Evolutionary conservation across 2,113 vertebrate genomes (phyloP).

Genomic region (Myiozetetes cayanensis): DNA sequence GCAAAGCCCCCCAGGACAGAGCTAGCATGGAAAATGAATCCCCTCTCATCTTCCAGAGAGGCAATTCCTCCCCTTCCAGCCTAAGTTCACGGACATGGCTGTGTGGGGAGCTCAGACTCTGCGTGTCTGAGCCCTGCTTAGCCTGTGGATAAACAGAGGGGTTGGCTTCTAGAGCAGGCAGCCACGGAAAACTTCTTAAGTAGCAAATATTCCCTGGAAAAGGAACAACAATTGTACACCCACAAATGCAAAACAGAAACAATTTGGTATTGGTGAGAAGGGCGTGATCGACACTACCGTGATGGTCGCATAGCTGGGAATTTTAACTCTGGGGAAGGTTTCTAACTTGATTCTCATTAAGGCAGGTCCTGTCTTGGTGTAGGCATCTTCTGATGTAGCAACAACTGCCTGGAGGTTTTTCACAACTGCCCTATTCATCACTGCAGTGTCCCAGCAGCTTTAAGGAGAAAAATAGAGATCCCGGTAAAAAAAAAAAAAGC

Average conservation of each 20-base stretch:
- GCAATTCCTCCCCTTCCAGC: constrained; percentile 17
- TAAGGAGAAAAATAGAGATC: background rate
- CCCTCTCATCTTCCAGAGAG: background rate
- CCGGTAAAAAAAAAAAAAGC: background rate
- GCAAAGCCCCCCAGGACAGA: constrained; percentile 23
- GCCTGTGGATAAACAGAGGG: constrained; percentile 11
- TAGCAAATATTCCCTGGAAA: background rate
- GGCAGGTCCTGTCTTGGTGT: background rate
- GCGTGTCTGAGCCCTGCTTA: constrained; percentile 10
- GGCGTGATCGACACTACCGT: rapidly evolving
- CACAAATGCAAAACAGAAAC: background rate
- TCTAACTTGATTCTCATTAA: background rate
- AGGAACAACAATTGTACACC: background rate
- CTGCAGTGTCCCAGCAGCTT: rapidly evolving
- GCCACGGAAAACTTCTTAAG: background rate
- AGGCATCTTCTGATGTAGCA: background rate
- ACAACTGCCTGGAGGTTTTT: background rate
- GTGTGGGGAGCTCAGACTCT: background rate
- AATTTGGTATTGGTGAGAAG: rapidly evolving
- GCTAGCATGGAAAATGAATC: constrained; percentile 33
- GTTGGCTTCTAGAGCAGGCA: background rate
- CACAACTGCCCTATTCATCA: background rate
- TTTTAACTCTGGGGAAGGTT: background rate
- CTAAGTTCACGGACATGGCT: background rate
- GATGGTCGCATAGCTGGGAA: background rate